Evolutionary conservation across 2,113 vertebrate species (phyloP).

Genomic region (Centropus bengalensis): DNA sequence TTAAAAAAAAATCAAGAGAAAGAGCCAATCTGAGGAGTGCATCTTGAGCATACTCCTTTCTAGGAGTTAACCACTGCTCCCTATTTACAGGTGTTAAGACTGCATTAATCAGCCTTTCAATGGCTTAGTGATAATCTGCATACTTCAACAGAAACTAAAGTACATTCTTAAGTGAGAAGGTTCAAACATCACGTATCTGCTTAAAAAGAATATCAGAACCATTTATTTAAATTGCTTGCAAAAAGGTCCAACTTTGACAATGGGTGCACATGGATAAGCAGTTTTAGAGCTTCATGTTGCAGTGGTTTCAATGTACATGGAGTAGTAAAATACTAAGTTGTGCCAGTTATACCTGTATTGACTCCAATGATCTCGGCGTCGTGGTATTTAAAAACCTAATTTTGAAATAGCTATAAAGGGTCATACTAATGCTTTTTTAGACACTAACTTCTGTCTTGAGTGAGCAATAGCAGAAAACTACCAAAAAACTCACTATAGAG

Average conservation of each 20-base stretch:
- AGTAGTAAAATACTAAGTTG: background rate
- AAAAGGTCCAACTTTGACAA: background rate
- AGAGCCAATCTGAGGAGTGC: background rate
- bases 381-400: background rate
- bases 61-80: background rate
- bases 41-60: background rate
- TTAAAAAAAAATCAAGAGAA: background rate
- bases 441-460: background rate
- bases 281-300: background rate
- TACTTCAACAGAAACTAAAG: background rate
- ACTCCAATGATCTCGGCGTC: background rate
- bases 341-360: background rate
- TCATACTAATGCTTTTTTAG: background rate
- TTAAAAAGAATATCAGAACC: background rate
- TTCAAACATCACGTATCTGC: background rate
- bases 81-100: background rate
- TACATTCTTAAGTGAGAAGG: background rate
- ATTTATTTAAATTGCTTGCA: background rate
- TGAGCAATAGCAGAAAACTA: background rate
- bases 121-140: background rate
- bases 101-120: background rate
- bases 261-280: background rate
- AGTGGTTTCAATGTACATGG: background rate
- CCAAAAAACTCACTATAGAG: rapidly evolving
- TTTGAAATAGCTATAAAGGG: background rate